phyloP scores from a whole-genome alignment of 2,113 vertebrate genomes.

The Brachirus orientalis region DNA sequence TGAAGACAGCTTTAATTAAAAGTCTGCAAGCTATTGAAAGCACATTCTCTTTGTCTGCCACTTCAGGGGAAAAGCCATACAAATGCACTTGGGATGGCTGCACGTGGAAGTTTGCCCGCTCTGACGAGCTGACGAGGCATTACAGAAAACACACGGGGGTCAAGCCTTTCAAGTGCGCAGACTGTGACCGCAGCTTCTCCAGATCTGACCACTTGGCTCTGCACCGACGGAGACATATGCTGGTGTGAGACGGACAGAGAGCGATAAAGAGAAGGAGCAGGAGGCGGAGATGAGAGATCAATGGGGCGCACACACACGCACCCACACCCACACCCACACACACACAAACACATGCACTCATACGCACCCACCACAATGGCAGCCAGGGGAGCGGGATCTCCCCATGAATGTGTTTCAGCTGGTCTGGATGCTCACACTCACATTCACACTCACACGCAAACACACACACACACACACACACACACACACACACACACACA shows the following conservation, averaged over 20 bases:
- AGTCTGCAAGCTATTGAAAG: background rate
- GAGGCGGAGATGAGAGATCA: slow-evolving; percentile 37
- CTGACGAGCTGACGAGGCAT: slow-evolving; percentile 98
- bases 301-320: slow-evolving; percentile 1
- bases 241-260: slow-evolving; percentile 87
- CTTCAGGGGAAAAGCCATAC: slow-evolving; percentile 97
- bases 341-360: slow-evolving; percentile 8
- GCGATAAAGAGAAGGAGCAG: slow-evolving; percentile 73
- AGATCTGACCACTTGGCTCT: slow-evolving; percentile 98
- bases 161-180: slow-evolving; percentile 99
- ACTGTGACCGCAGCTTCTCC: slow-evolving; percentile 99
- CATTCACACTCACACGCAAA: slow-evolving; percentile 4
- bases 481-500: slow-evolving; percentile 4
- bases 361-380: slow-evolving; percentile 32
- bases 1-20: too few relatives aligned
- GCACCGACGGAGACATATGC: slow-evolving; percentile 97
- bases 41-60: slow-evolving; percentile 40
- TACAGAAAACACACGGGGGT: slow-evolving; percentile 99
- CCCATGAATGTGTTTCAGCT: slow-evolving; percentile 77
- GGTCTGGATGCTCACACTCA: slow-evolving; percentile 60
- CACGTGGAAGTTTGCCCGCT: slow-evolving; percentile 99
- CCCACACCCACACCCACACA: background rate
- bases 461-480: background rate
- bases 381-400: slow-evolving; percentile 76
- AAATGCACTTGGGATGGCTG: slow-evolving; percentile 99